phyloP scores from a whole-genome alignment of 2,888 invertebrate species.

The Drosophila anceps region DNA sequence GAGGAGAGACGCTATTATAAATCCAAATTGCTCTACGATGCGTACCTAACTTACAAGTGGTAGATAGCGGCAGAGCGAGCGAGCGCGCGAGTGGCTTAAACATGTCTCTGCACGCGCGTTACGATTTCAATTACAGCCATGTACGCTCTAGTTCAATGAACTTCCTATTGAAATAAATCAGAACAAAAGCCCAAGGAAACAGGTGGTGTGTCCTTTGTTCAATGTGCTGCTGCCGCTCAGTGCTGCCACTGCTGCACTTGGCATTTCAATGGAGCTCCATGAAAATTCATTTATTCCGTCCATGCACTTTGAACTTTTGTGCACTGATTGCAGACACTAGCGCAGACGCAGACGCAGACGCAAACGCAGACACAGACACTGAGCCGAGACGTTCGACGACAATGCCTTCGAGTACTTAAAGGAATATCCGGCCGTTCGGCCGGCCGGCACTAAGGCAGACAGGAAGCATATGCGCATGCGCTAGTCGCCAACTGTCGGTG shows the following conservation, averaged over 20 bases:
- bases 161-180: conserved; percentile 60
- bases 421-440: conserved; percentile 76
- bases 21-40: conserved; percentile 52
- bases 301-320: conserved; percentile 76
- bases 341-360: conserved; percentile 3
- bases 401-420: conserved; percentile 62
- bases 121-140: conserved; percentile 54
- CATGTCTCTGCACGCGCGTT: conserved; percentile 15
- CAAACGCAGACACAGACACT: conserved; percentile 12
- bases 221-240: conserved; percentile 24
- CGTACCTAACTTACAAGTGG: conserved; percentile 55
- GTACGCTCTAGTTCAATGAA: conserved; percentile 65
- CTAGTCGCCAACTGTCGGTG: conserved; percentile 62
- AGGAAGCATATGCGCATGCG: conserved; percentile 76
- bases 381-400: conserved; percentile 36
- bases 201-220: conserved; percentile 75
- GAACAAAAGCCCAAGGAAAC: conserved; percentile 77
- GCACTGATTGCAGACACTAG: conserved; percentile 56
- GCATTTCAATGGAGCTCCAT: conserved; percentile 48
- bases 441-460: conserved; percentile 43
- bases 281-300: conserved; percentile 52
- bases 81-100: not conserved
- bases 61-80: conserved; percentile 17
- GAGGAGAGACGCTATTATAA: conserved; percentile 43
- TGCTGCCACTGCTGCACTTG: conserved; percentile 43